Percentiles rank a stretch among this genome's conserved stretches.
These are phyloP conservation scores for Dyspetes luteomarginatus DNA, from an alignment of 2,888 invertebrate species.

Conservation along the genomic window DNA sequence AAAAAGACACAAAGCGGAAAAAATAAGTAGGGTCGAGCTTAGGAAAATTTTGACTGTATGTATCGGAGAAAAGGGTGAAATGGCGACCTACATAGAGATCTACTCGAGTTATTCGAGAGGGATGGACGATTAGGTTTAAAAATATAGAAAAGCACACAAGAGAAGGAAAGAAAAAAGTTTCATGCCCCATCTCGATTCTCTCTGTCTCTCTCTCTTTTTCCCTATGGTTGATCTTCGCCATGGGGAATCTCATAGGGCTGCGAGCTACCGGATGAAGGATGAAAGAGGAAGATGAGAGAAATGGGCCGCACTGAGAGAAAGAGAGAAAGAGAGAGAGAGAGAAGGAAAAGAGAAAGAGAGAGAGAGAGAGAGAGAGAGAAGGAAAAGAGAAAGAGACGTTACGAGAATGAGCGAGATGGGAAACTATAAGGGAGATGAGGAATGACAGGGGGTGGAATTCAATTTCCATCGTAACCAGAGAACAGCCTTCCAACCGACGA, in stretches of 20 bases:
- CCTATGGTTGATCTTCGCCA: constrained; percentile 45
- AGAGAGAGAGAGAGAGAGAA: constrained; percentile 56
- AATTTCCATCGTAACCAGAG: constrained; percentile 77
- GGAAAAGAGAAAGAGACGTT: constrained; percentile 63
- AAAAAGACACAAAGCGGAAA: neutral
- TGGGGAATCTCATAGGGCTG: constrained; percentile 30
- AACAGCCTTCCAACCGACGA: constrained; percentile 67
- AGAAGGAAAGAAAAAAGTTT: constrained; percentile 13
- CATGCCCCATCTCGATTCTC: neutral
- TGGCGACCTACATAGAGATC: constrained; percentile 31
- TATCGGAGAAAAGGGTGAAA: neutral
- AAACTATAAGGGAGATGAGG: constrained; percentile 69
- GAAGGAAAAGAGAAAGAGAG: constrained; percentile 16
- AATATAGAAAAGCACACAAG: neutral
- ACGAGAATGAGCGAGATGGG: constrained; percentile 58
- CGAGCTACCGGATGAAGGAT: too few relatives aligned
- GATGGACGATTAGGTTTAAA: constrained; percentile 28
- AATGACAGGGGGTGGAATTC: constrained; percentile 75
- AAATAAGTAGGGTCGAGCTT: neutral
- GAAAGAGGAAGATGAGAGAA: too few relatives aligned
- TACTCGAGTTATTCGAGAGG: constrained; percentile 27
- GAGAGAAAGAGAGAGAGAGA: constrained; percentile 26
- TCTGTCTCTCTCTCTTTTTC: constrained; percentile 4
- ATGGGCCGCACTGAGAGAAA: too few relatives aligned
- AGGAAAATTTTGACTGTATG: neutral